Evolutionary conservation across 2,113 vertebrate species (phyloP).

Genomic region (Hypocryptadius cinnamomeus): DNA sequence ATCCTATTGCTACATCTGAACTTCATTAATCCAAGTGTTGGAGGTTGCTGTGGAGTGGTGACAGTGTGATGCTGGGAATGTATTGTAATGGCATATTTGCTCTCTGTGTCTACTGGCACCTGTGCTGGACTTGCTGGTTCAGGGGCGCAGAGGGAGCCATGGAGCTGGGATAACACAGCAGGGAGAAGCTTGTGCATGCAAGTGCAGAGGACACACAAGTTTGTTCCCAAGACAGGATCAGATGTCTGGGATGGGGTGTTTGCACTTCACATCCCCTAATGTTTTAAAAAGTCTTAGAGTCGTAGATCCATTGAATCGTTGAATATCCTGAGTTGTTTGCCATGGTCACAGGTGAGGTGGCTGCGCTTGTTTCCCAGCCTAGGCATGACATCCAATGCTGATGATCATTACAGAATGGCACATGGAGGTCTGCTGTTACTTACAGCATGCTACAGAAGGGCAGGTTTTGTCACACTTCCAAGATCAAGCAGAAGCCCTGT

Average conservation of each 20-base stretch:
- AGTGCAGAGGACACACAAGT: neutral
- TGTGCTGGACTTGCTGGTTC: neutral
- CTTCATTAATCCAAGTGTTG: neutral
- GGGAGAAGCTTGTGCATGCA: neutral
- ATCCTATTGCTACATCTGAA: conserved; percentile 14
- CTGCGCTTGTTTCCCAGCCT: neutral
- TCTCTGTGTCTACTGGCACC: neutral
- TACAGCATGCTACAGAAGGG: neutral
- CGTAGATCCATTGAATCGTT: neutral
- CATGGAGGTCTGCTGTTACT: neutral
- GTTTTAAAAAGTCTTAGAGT: neutral
- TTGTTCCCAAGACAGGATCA: neutral
- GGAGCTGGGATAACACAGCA: neutral
- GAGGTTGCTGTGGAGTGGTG: neutral
- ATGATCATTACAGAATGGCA: neutral
- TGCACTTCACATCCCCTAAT: neutral
- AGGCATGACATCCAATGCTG: neutral
- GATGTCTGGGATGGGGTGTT: neutral
- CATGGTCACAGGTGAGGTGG: neutral
- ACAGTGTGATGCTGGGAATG: neutral
- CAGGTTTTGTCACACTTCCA: neutral
- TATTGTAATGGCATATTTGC: neutral
- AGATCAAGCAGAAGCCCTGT: neutral
- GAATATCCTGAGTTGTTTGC: neutral
- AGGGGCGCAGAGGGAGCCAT: accelerated